Conservation (phyloP, 1,140 invertebrate species). For the Zaprionus capensis region DNA sequence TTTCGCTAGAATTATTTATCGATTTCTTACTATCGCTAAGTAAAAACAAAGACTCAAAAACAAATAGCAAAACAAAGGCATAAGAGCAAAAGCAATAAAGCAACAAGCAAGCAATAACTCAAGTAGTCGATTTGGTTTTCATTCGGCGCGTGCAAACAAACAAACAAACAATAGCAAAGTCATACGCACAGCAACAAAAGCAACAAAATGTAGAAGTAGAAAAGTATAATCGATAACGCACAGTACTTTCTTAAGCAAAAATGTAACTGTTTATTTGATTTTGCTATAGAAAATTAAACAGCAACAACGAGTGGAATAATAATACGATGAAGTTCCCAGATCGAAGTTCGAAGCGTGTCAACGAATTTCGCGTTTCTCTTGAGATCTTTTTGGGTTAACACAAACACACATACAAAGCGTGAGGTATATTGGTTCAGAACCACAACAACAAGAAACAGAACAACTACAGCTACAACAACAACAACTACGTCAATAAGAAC, state of each 20-base stretch:
- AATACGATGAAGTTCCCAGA: slow-evolving; percentile 12
- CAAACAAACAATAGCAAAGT: slow-evolving; percentile 57
- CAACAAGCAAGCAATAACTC: slow-evolving; percentile 34
- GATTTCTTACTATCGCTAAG: slow-evolving; percentile 21
- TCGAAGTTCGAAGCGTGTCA: slow-evolving; percentile 28
- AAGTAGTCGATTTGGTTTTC: slow-evolving; percentile 81
- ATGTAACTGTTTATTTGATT: slow-evolving; percentile 66
- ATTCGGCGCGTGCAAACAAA: slow-evolving; percentile 73
- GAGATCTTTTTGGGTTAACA: slow-evolving; percentile 53
- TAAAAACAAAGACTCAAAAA: slow-evolving; percentile 12
- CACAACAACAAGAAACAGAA: slow-evolving; percentile 33
- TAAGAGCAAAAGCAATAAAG: slow-evolving; percentile 22
- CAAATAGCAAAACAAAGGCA: slow-evolving; percentile 19
- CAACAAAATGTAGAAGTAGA: slow-evolving; percentile 20
- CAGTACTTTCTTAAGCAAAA: slow-evolving; percentile 51
- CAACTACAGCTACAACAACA: slow-evolving; percentile 34
- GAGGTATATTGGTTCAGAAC: slow-evolving; percentile 5
- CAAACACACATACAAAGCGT: neutral
- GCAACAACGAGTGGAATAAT: slow-evolving; percentile 16
- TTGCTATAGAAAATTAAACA: slow-evolving; percentile 70
- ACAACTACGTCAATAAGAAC: slow-evolving; percentile 47
- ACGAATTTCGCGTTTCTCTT: slow-evolving; percentile 17
- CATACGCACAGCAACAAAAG: slow-evolving; percentile 48
- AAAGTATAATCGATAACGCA: slow-evolving; percentile 34
- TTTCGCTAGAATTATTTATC: slow-evolving; percentile 31